Conservation (phyloP, 2,113 vertebrate genomes). For the Cephalopterus ornatus region DNA sequence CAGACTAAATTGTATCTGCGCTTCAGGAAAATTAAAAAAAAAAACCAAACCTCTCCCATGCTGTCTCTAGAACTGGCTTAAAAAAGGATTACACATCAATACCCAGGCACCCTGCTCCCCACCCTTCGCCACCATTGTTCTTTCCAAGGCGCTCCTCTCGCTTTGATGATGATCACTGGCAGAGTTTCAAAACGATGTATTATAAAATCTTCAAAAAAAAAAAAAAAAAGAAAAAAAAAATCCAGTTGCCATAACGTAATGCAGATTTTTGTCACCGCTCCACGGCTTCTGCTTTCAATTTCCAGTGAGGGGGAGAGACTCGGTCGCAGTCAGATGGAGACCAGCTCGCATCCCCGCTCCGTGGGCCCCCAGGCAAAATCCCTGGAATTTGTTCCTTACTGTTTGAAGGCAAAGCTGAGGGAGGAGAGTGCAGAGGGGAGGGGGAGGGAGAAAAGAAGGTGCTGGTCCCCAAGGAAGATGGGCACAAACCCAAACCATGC, state of each 20-base stretch:
- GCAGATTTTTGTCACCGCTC: constrained; percentile 89
- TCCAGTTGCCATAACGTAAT: constrained; percentile 83
- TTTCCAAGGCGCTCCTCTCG: constrained; percentile 60
- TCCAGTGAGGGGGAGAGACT: constrained; percentile 74
- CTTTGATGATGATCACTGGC: constrained; percentile 88
- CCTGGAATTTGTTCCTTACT: constrained; percentile 68
- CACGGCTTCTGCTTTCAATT: constrained; percentile 88
- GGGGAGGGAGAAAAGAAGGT: not conserved
- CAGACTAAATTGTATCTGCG: constrained; percentile 39
- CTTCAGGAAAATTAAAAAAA: constrained; percentile 11
- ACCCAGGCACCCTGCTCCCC: constrained; percentile 47
- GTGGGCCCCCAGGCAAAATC: constrained; percentile 58
- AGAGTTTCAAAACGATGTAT: constrained; percentile 80
- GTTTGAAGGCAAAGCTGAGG: constrained; percentile 32
- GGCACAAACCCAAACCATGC: not conserved
- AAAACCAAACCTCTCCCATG: not conserved
- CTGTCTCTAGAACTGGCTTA: constrained; percentile 45
- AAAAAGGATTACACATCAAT: constrained; percentile 62
- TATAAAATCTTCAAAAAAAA: constrained; percentile 68
- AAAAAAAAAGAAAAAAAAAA: constrained; percentile 52
- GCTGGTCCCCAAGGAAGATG: not conserved
- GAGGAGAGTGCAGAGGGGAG: not conserved
- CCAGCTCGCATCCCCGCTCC: constrained; percentile 46
- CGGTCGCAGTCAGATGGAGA: constrained; percentile 69
- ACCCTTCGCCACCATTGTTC: constrained; percentile 61